These are phyloP conservation scores for Lochmaea capreae DNA, from an alignment of 2,888 invertebrate genomes.

Conservation along the genomic window DNA sequence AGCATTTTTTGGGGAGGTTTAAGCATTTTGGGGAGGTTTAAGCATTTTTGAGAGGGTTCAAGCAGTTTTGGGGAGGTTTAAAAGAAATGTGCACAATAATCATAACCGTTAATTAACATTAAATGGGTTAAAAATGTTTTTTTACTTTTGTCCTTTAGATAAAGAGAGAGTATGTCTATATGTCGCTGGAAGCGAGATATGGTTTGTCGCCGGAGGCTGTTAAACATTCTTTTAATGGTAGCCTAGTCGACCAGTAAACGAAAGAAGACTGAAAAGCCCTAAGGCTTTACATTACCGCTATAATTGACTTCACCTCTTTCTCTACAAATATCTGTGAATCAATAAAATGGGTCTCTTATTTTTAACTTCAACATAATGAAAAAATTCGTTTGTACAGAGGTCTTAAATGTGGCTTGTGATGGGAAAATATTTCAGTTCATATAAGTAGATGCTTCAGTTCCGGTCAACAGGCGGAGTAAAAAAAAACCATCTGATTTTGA, in stretches of 20 bases:
- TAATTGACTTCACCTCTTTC: slow-evolving; percentile 27
- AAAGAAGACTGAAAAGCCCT: slow-evolving; percentile 15
- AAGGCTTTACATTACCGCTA: slow-evolving; percentile 26
- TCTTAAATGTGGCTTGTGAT: too few relatives aligned
- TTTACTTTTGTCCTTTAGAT: not conserved
- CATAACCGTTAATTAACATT: not conserved
- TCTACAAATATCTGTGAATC: slow-evolving; percentile 18
- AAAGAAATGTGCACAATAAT: too few relatives aligned
- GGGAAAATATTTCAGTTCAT: too few relatives aligned
- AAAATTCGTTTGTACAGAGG: too few relatives aligned
- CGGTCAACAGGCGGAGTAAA: not conserved
- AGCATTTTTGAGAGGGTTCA: too few relatives aligned
- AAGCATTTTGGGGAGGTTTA: too few relatives aligned
- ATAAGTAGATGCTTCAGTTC: not conserved
- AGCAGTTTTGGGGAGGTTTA: too few relatives aligned
- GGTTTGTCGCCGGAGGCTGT: slow-evolving; percentile 17
- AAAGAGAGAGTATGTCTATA: not conserved
- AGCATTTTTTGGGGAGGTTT: too few relatives aligned
- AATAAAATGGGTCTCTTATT: slow-evolving; percentile 24
- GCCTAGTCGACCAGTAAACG: slow-evolving; percentile 22
- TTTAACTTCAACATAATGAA: not conserved
- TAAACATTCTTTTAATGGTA: slow-evolving; percentile 24
- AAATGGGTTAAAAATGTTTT: not conserved
- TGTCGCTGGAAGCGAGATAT: slow-evolving; percentile 17
- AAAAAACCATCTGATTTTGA: not conserved